Evolutionary conservation across 2,113 vertebrate species (phyloP), one percentile per base, ranked within the genome.

Genomic region (Fukomys damarensis): DNA sequence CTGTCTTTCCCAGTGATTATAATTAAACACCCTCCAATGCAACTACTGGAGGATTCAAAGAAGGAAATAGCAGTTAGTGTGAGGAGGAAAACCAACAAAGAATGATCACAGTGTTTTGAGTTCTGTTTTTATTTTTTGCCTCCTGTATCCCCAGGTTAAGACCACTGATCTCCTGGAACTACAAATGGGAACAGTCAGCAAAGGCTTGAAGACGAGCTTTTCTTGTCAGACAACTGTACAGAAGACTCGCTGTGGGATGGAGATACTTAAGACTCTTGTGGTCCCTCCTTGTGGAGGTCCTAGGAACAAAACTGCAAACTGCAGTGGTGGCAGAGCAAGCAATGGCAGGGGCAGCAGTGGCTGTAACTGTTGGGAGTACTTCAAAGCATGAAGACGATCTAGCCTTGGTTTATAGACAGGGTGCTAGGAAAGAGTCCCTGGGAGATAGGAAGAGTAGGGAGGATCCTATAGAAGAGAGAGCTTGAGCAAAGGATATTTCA

Each of bases 231-330:
- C 68, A 43, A n/a, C 5, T 19, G 32, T 52, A 10, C 68, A 13
- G 13, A 46, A 43, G 38, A 9, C 28, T 19, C 0, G 1, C 22
- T 17, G 6, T 11, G 41, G 26, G 14, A 19, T 3, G 2, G 30
- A 59, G 79, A 0, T 9, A 41, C 20, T 77, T 12, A 20, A 20
- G 7, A 30, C 41, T 43, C 8, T 52, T 68, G 10, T 32, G 38
- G 49, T 5, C n/a, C 59, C 19, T 32, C 26, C 59, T 43, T 24
- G 46, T 13, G 76, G 17, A 11, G 28, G 46, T 28, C 56, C 54
- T 20, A 26, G 61, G 52, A 35, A 66, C 35, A 86, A 19, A 58
- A 56, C 19, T 7, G 30, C 41, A 54, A 20, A 4, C 3, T 1
- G 5, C 6, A 3, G 43, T 2, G n/a, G 61, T 22, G 38, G 43